phyloP scores from a whole-genome alignment of 2,888 invertebrate species.

The Drosophila dives region DNA sequence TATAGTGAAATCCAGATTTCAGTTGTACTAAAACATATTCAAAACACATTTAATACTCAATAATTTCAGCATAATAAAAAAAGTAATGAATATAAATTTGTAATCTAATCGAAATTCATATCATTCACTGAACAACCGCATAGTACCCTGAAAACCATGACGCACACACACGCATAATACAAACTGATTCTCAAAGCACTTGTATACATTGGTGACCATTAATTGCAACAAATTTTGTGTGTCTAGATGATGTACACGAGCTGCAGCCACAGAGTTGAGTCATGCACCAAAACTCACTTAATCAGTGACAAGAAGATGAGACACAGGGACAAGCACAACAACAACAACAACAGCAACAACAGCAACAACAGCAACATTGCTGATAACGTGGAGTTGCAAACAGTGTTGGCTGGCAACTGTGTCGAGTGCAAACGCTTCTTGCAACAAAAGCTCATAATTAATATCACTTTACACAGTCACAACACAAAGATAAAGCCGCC shows the following conservation, averaged over 20 bases:
- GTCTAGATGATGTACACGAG: constrained; percentile 11
- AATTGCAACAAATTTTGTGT: constrained; percentile 29
- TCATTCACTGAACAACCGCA: neutral
- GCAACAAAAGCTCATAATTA: constrained; percentile 67
- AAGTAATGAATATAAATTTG: neutral
- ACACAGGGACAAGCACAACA: neutral
- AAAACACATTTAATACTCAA: neutral
- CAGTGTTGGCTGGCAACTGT: constrained; percentile 17
- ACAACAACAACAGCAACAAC: neutral
- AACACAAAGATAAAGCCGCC: constrained; percentile 29
- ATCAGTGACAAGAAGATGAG: constrained; percentile 41
- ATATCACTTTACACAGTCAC: constrained; percentile 65
- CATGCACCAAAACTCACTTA: constrained; percentile 56
- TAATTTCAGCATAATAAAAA: neutral
- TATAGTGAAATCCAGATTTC: neutral
- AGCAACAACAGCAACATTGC: neutral
- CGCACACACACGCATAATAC: neutral
- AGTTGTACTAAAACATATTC: neutral
- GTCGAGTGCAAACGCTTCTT: constrained; percentile 16
- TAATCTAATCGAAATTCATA: neutral
- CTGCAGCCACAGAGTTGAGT: constrained; percentile 39
- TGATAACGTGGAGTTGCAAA: constrained; percentile 8
- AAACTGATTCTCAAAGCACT: neutral
- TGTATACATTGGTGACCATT: constrained; percentile 25
- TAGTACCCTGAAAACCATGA: neutral